Conservation (phyloP, 1,140 invertebrate genomes). For the Magallana angulata region DNA sequence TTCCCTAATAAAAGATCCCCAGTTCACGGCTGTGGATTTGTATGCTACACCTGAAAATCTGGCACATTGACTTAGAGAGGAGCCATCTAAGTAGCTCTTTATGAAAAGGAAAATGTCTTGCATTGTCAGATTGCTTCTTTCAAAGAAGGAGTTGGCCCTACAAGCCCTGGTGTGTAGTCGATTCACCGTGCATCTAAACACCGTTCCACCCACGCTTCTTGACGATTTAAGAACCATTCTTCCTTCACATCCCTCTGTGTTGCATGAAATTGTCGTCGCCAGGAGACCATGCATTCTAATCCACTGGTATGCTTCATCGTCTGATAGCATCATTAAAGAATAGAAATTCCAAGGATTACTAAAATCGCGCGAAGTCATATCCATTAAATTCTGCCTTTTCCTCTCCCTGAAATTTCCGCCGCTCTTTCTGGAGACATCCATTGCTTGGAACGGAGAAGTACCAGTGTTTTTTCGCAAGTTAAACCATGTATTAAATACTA, state of each 20-base stretch:
- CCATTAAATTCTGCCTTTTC: neutral
- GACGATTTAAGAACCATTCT: neutral
- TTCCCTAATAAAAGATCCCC: constrained; percentile 37
- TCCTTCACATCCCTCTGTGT: constrained; percentile 2
- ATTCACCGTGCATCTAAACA: neutral
- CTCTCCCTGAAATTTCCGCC: neutral
- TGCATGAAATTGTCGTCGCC: constrained; percentile 16
- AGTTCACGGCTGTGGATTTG: constrained; percentile 30
- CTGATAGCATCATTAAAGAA: neutral
- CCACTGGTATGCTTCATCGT: neutral
- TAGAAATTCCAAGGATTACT: constrained; percentile 25
- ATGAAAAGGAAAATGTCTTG: constrained; percentile 19
- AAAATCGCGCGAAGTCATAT: neutral
- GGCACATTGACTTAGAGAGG: constrained; percentile 19
- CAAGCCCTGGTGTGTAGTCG: neutral
- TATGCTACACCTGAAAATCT: constrained; percentile 28
- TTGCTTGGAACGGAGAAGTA: neutral
- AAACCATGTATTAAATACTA: no score
- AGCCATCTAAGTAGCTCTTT: constrained; percentile 24
- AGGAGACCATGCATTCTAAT: neutral
- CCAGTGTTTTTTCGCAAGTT: no score
- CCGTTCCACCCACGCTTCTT: neutral
- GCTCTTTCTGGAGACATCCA: neutral
- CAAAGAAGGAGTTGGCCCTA: constrained; percentile 24
- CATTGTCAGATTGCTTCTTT: neutral